These are phyloP conservation scores for Trypoxylon attenuatum DNA, from an alignment of 2,888 invertebrate species.

Conservation along the genomic window DNA sequence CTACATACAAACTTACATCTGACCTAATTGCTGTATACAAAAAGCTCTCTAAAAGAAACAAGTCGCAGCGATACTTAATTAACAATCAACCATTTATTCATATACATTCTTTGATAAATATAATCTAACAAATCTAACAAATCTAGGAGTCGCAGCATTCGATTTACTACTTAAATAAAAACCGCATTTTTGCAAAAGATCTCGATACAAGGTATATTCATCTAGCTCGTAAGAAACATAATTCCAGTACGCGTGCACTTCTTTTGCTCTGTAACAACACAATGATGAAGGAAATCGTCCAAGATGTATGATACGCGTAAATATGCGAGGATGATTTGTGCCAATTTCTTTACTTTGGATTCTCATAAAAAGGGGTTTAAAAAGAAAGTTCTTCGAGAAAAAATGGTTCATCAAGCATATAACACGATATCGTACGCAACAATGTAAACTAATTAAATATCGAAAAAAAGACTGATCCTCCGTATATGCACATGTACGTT, in stretches of 20 bases:
- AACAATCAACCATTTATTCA: conserved; percentile 49
- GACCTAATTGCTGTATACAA: too few relatives aligned
- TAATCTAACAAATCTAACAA: conserved; percentile 40
- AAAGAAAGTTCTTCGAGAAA: not conserved
- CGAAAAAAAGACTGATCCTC: conserved; percentile 4
- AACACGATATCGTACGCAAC: too few relatives aligned
- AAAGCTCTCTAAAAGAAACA: too few relatives aligned
- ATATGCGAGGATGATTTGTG: too few relatives aligned
- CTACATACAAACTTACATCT: too few relatives aligned
- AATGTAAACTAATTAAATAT: conserved; percentile 18
- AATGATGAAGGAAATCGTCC: not conserved
- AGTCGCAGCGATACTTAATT: conserved; percentile 13
- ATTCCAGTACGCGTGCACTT: not conserved
- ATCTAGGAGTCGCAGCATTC: conserved; percentile 20
- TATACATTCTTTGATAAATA: conserved; percentile 40
- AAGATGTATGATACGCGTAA: too few relatives aligned
- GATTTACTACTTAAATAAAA: conserved; percentile 24
- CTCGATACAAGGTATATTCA: conserved; percentile 12
- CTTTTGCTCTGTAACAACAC: not conserved
- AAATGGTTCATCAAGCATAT: not conserved
- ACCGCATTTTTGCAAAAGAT: conserved; percentile 23
- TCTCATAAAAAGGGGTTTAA: not conserved
- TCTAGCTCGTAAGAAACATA: not conserved
- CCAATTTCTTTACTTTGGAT: too few relatives aligned
- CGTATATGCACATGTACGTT: too few relatives aligned